Conservation (phyloP, 2,797 vertebrate genomes). For the Clamator glandarius region DNA sequence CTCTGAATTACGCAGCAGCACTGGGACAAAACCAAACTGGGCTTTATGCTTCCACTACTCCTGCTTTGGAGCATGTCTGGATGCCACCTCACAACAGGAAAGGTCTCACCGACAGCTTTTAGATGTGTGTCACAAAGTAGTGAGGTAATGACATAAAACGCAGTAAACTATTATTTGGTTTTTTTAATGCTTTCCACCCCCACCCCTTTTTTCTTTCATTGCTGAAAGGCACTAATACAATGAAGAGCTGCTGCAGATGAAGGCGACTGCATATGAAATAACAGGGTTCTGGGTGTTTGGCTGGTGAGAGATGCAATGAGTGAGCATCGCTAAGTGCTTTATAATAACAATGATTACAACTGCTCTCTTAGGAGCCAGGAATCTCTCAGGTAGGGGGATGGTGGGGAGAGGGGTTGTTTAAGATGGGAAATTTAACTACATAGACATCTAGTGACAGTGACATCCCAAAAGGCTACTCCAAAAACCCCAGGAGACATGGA, state of each 20-base stretch:
- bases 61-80: neutral
- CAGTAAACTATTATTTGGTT: constrained; percentile 16
- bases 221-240: constrained; percentile 52
- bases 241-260: constrained; percentile 55
- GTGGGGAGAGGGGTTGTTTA: constrained; percentile 34
- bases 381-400: constrained; percentile 41
- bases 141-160: constrained; percentile 51
- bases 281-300: constrained; percentile 63
- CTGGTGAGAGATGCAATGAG: constrained; percentile 59
- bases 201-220: neutral
- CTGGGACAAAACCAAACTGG: neutral
- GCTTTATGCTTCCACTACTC: neutral
- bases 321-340: constrained; percentile 69
- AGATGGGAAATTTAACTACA: constrained; percentile 40
- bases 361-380: constrained; percentile 40
- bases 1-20: neutral
- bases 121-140: constrained; percentile 26
- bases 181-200: constrained; percentile 24
- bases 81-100: neutral
- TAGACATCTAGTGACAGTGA: neutral
- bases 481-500: neutral
- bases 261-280: constrained; percentile 65
- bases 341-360: constrained; percentile 73
- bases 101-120: constrained; percentile 37
- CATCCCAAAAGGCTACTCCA: neutral